Evolutionary conservation across 1,140 invertebrate species (phyloP), one percentile per base, ranked within the genome.

Genomic region (Drosophila nasuta): DNA sequence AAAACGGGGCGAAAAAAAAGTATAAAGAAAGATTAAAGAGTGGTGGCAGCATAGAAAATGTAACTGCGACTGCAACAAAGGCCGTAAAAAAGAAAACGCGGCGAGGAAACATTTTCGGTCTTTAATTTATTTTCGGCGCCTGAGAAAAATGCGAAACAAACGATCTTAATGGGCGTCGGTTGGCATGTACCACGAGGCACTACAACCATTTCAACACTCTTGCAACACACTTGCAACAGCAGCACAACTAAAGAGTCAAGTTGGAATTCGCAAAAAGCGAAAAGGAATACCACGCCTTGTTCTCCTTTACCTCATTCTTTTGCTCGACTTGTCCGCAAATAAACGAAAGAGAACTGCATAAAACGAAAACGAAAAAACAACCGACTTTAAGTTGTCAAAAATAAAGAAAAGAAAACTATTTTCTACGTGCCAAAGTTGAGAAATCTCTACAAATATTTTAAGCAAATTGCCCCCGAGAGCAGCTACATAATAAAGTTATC

Each of bases 41-140:
- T 3, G n/a, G 13, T 1, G 5, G 30, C 51, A 54, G 28, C 51
- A 63, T 51, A 52, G 59, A 71, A 75, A 70, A 59, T 4, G 46
- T 38, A 10, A 38, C 35, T 8, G 8, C 8, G 8, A 38, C 35
- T 38, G 43, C 52, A 59, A 71, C 73, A 70, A 75, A 64, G 52
- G 67, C 58, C 46, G 58, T 52, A 49, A 75, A 77, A 83, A 83
- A 81, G 30, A 25, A 25, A 38, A 38, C 35, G 41, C 41, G 5
- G 41, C 41, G 17, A 81, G 80, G 83, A 83, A 87, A 83, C 83
- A 83, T 86, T 87, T 83, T 83, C 64, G 67, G 80, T 78, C 85
- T 89, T 87, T 88, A 87, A 87, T 87, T 87, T 83, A 83, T 87
- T 83, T 88, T 87, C 64, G 82, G 63, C 85, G 83, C 80, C 83